Percentiles rank a stretch among this genome's conserved stretches.
Conservation (phyloP, 2,888 invertebrate species). For the Bellardia pandia region DNA sequence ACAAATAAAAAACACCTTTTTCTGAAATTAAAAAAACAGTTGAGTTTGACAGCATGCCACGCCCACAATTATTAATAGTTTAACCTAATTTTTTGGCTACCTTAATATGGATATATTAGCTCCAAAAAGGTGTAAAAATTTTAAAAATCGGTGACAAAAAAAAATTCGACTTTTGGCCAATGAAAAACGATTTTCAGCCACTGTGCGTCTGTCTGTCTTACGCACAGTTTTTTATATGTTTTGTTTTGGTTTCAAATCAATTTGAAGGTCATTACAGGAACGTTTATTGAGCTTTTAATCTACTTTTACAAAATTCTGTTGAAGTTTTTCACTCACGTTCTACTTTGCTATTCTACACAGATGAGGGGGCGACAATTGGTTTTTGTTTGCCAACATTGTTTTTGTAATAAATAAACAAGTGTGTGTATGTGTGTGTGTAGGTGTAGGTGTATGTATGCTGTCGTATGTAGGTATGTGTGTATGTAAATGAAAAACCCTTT, state of each 20-base stretch:
- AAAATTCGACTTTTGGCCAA: too few species aligned
- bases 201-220: not conserved
- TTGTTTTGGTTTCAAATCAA: slow-evolving; percentile 40
- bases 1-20: too few species aligned
- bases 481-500: slow-evolving; percentile 41
- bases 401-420: not conserved
- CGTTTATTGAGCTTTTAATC: slow-evolving; percentile 63
- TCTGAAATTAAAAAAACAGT: too few species aligned
- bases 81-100: too few species aligned
- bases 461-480: not conserved
- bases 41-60: too few species aligned
- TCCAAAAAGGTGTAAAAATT: too few species aligned
- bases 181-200: too few species aligned
- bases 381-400: slow-evolving; percentile 9
- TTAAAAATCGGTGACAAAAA: too few species aligned
- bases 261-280: slow-evolving; percentile 60
- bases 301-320: slow-evolving; percentile 30
- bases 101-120: too few species aligned
- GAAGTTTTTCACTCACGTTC: slow-evolving; percentile 20
- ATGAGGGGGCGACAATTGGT: not conserved
- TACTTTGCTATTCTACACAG: not conserved
- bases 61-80: too few species aligned
- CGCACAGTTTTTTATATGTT: slow-evolving; percentile 13
- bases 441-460: not conserved
- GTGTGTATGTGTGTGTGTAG: not conserved